Base-by-base conservation (phyloP, 2,113 vertebrate genomes). In the Anoplopoma fimbria region DNA sequence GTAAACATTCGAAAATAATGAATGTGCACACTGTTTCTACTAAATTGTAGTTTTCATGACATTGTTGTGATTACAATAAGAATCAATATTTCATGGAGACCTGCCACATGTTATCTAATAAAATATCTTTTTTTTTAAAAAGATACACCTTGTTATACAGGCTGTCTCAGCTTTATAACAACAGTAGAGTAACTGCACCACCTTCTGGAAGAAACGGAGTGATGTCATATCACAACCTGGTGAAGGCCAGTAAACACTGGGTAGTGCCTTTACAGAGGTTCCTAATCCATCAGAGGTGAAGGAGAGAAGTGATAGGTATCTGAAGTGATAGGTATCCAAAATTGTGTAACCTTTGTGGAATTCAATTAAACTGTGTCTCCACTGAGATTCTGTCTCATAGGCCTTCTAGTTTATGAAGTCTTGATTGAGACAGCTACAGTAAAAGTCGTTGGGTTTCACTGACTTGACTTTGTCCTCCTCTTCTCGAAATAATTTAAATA, bases 171-270 rank as follows among this genome's bases (percentile, higher is more conserved):
- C 27, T 13, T 27, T 15, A 1, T 13, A 36, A n/a, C 21, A 29
- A 23, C 6, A 38, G 36, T 53, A 21, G 86, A 75, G 75, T 57
- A 71, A 71, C 25, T 49, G 82, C 88, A 0, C 84, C 93, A 83
- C 57, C 93, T 92, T 21, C 68, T 84, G 93, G 87, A 81, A 9
- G 31, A 72, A 81, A 73, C 13, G 0, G 0, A 19, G 33, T 9
- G 34, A 12, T 36, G 17, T 15, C 2, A 4, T 3, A 4, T 34
- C 10, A 38, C 55, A 29, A 58, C 6, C n/a, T 4, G 19, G n/a
- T 49, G 0, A 29, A 17, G 3, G 58, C 38, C 1, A 21, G 3
- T 5, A 12, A n/a, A 67, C 83, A 62, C 7, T 23, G 5, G 38
- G 13, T 40, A 77, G 61, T 67, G 75, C 61, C 65, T 1, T 27